A percentile compares a stretch with the other conserved stretches of the same genome.
phyloP scores from a whole-genome alignment of 2,113 vertebrate genomes.

The Poicephalus meyeri region DNA sequence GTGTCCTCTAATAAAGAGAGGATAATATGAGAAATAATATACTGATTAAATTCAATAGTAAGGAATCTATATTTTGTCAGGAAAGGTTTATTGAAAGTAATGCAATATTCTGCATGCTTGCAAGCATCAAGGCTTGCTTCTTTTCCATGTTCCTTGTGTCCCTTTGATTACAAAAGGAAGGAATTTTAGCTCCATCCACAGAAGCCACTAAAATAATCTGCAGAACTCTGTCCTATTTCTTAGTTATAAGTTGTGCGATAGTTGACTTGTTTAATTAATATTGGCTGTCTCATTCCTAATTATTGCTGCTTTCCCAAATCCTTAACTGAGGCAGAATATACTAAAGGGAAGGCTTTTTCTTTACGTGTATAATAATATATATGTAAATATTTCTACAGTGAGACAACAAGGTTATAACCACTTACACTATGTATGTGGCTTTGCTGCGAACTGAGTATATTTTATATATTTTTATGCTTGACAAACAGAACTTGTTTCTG shows the following conservation, averaged over 20 bases:
- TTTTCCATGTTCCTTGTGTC: neutral
- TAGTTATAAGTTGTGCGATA: neutral
- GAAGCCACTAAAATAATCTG: neutral
- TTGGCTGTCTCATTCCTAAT: neutral
- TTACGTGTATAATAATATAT: neutral
- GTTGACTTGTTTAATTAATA: neutral
- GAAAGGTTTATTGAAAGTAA: neutral
- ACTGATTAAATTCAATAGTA: neutral
- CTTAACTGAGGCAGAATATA: neutral
- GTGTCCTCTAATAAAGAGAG: neutral
- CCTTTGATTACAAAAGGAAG: neutral
- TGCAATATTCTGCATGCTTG: neutral
- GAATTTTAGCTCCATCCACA: neutral
- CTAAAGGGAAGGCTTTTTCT: neutral
- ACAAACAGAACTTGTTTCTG: neutral
- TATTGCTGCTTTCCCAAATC: neutral
- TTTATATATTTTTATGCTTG: neutral
- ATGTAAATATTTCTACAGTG: neutral
- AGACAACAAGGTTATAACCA: neutral
- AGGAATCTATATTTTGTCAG: neutral
- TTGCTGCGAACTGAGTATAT: neutral
- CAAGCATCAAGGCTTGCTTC: neutral
- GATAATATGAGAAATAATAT: neutral
- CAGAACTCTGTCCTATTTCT: neutral
- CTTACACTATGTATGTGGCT: neutral